Base-by-base conservation (phyloP, 2,113 vertebrate genomes). In the Anarrhichthys ocellatus region DNA sequence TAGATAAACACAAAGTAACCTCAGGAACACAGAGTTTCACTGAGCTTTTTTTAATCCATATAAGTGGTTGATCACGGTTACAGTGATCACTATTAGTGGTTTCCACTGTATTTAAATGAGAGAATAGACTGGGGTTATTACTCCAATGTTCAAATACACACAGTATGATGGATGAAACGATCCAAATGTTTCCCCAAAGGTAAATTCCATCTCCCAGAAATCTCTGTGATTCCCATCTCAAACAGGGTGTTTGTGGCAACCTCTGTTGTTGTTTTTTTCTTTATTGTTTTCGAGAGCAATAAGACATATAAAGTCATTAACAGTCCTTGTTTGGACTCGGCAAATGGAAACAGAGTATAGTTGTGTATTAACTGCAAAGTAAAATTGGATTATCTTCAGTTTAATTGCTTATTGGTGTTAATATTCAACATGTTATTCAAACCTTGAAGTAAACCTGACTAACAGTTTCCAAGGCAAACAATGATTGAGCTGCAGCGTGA, bases 331-430 rank as follows among this genome's bases (percentile, higher is more conserved):
- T 42, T 61, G 18, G 15, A 20, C 14, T n/a, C 15, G 2, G 27
- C 17, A 24, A 74, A 48, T 66, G 20, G 9, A 34, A 64, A 48
- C 3, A 5, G 11, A 29, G 6, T 5, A 3, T 48, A 17, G 42
- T 59, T 70, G 9, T n/a, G 18, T 10, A 67, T 70, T 62, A 66
- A 81, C 64, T 14, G 15, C 46, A 72, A 50, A 46, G 18, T 61
- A 3, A 32, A 66, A 50, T 15, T 40, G 1, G 24, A n/a, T 74
- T 5, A 7, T 63, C 38, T 61, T 46, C 48, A 9, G n/a, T 27
- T 22, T n/a, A 80, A 73, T 83, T 50, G 78, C 76, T 77, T 24
- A 67, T 70, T 14, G 9, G 0, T 3, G 44, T 80, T 52, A 79
- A 76, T 83, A 71, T 80, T 72, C 17, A 8, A 82, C 46, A 34